Conservation (phyloP, 92 coral and sea anemone genomes). For the Paramuricea clavata region DNA sequence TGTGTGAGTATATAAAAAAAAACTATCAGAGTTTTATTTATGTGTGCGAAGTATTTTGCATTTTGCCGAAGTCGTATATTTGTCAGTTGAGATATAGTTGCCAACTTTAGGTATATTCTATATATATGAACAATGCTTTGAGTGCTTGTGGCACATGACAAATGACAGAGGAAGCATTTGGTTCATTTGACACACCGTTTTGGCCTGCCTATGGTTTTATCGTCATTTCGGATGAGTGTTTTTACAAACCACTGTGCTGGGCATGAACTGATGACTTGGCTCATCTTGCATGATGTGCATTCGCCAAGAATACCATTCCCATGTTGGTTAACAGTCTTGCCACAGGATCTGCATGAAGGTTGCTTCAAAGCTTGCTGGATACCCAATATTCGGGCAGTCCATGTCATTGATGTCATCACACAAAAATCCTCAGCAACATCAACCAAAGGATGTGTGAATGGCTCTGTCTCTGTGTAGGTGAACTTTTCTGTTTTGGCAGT, state of each 20-base stretch:
- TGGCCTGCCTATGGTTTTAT: no score
- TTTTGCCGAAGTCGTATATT: no score
- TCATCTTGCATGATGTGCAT: constrained; percentile 42
- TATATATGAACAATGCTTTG: no score
- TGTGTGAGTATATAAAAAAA: no score
- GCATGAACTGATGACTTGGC: constrained; percentile 34
- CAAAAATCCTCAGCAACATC: not conserved
- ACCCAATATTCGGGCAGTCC: constrained; percentile 15
- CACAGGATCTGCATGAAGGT: constrained; percentile 13
- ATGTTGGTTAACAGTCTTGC: constrained; percentile 39
- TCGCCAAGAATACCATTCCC: constrained; percentile 23
- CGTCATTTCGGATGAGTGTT: constrained; percentile 13
- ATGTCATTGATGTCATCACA: not conserved
- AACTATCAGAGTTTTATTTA: no score
- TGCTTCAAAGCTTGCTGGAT: constrained; percentile 13
- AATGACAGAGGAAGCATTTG: no score
- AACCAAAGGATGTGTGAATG: not conserved
- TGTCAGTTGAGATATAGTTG: no score
- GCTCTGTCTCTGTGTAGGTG: constrained; percentile 1
- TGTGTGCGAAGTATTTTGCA: no score
- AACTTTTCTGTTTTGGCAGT: constrained; percentile 40
- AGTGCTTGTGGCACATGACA: no score
- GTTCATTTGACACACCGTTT: no score
- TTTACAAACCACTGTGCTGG: constrained; percentile 40
- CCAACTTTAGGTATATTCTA: no score